These are phyloP conservation scores for Rhizoglyphus robini DNA, from an alignment of 1,140 invertebrate genomes.

Conservation along the genomic window DNA sequence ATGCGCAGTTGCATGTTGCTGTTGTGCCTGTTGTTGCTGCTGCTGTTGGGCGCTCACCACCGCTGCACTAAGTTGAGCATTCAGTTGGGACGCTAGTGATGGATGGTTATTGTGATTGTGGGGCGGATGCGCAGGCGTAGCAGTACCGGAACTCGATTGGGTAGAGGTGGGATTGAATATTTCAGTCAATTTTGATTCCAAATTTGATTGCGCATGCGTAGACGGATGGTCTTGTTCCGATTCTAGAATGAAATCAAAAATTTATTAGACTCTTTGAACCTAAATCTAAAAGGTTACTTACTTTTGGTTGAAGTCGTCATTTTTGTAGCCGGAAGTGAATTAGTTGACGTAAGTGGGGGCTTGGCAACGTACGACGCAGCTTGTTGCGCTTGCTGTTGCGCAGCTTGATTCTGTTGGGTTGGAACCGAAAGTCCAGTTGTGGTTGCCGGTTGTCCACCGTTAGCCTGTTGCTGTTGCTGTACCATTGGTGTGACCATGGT, in stretches of 20 bases:
- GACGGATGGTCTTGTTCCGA: not conserved
- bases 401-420: not conserved
- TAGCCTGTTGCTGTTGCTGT: not conserved
- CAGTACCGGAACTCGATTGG: not conserved
- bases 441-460: not conserved
- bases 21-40: not conserved
- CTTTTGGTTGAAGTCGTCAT: conserved; percentile 1
- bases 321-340: not conserved
- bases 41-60: not conserved
- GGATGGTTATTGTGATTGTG: not conserved
- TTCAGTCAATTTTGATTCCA: conserved; percentile 14
- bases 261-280: too few relatives aligned
- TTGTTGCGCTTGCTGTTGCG: not conserved
- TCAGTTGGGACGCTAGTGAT: not conserved
- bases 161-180: conserved; percentile 8
- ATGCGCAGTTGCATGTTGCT: not conserved
- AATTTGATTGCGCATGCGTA: not conserved
- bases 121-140: conserved; percentile 4
- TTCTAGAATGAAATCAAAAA: not conserved
- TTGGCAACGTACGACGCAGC: not conserved
- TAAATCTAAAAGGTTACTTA: too few relatives aligned
- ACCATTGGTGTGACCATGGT: too few relatives aligned
- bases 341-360: conserved; percentile 5
- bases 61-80: not conserved
- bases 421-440: not conserved